Evolutionary conservation across 2,797 vertebrate genomes (phyloP), one percentile per base, ranked within the genome.

Genomic region (Sylvilagus floridanus): DNA sequence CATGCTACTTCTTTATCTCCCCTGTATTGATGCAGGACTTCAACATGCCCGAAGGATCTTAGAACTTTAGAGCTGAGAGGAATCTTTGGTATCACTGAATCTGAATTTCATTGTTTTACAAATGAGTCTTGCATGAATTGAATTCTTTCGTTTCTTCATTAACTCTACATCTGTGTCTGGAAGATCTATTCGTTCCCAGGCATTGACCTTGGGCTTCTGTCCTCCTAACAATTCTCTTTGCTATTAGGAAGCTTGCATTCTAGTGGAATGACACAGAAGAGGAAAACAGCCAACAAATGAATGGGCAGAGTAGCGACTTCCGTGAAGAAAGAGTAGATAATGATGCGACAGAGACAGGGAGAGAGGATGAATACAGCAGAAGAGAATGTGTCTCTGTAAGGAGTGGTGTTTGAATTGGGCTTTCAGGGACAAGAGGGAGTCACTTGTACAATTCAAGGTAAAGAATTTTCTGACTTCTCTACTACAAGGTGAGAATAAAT

Each of bases 391-490:
- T 24, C 50, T 88, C 47, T n/a, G 2, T 12, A 22, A 14, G 0
- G 63, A 50, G 68, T 22, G 21, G 32, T 68, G 35, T 66, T 87
- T 66, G 57, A 71, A 16, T n/a, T 88, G 85, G 32, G 3, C 57
- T 78, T 75, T 82, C 13, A 57, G 28, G 78, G 78, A 73, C 28
- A 66, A 66, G 77, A 77, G 54, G 69, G 47, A 85, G 16, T 19
- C 42, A 92, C 78, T 90, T 68, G 52, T 12, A 42, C 57, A 68
- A 65, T 50, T 95, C 93, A 88, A 66, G 22, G 30, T 35, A 62
- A 79, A 72, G 72, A 84, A 28, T 52, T 50, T 95, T 66, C 78
- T 94, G 83, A 32, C 60, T 72, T 21, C 73, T 90, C 69, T 78
- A 78, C 4, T n/a, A 28, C 60, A n/a, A 60, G 54, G 32, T 66